A percentile compares a stretch with the other conserved stretches of the same genome.
Evolutionary conservation across 1,140 invertebrate species (phyloP).

Genomic region (Anoplophora glabripennis): DNA sequence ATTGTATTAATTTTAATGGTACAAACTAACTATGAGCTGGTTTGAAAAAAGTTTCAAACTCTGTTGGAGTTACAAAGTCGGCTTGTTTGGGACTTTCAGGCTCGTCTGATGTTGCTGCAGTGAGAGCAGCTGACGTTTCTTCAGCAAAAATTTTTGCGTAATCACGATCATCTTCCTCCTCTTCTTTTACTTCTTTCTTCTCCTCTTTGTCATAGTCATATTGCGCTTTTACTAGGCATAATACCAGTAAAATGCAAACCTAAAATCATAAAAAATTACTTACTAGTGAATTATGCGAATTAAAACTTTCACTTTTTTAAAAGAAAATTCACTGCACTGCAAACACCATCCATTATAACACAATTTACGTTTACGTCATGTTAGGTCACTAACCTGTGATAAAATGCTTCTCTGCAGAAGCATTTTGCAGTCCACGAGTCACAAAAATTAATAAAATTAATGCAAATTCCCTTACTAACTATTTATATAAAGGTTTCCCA

Average conservation of each 20-base stretch:
- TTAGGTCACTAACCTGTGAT: slow-evolving; percentile 12
- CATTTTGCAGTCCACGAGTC: slow-evolving; percentile 9
- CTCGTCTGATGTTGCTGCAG: too few relatives aligned
- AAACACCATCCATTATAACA: neutral
- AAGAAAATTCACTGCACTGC: neutral
- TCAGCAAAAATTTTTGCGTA: too few relatives aligned
- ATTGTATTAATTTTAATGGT: neutral
- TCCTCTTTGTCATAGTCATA: too few relatives aligned
- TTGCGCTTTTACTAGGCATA: neutral
- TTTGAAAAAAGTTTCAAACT: too few relatives aligned
- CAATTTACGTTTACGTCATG: neutral
- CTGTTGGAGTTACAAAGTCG: too few relatives aligned
- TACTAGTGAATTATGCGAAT: neutral
- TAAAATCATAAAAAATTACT: neutral
- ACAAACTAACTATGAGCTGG: neutral
- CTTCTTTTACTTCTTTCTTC: too few relatives aligned
- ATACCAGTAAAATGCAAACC: neutral
- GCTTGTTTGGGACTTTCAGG: too few relatives aligned
- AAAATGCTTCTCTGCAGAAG: slow-evolving; percentile 18
- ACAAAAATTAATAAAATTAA: slow-evolving; percentile 13
- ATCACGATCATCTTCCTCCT: too few relatives aligned
- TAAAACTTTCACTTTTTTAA: neutral
- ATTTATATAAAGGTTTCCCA: slow-evolving; percentile 18
- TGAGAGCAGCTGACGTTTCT: too few relatives aligned
- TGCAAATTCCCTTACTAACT: slow-evolving; percentile 9